A percentile compares a stretch with the other conserved stretches of the same genome.
Conservation (phyloP, 2,113 vertebrate genomes). For the Mesoclemmys tuberculata region DNA sequence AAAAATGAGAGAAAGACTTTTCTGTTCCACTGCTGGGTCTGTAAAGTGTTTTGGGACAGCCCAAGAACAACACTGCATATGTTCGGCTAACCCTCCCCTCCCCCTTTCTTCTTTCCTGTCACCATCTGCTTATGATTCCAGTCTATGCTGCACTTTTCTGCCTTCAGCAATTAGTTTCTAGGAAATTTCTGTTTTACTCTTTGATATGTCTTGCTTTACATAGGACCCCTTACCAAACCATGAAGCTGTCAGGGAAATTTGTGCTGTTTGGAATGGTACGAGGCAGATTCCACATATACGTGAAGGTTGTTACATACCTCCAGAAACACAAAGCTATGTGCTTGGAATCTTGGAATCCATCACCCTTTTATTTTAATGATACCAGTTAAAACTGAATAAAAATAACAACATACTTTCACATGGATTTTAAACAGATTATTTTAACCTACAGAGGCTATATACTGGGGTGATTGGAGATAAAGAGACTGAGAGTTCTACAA, state of each 20-base stretch:
- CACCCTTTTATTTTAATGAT: not conserved
- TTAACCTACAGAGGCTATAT: not conserved
- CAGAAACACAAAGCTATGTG: fast-evolving
- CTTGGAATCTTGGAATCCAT: not conserved
- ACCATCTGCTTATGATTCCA: not conserved
- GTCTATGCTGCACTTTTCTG: not conserved
- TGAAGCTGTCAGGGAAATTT: not conserved
- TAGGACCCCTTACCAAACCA: not conserved
- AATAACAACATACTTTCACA: not conserved
- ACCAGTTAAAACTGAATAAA: not conserved
- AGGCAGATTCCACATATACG: not conserved
- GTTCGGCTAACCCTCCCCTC: not conserved
- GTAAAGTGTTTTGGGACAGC: not conserved
- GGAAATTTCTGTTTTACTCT: not conserved
- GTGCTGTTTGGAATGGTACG: not conserved
- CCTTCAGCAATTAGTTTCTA: not conserved
- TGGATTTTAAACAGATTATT: not conserved
- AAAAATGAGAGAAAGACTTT: not conserved
- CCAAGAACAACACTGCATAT: not conserved
- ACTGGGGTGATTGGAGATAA: not conserved
- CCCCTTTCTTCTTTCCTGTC: not conserved
- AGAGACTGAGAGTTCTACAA: not conserved
- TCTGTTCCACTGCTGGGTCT: not conserved
- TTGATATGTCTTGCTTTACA: not conserved
- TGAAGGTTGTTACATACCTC: not conserved